Evolutionary conservation across 2,888 invertebrate genomes (phyloP).

Genomic region (Erpobdella octoculata): DNA sequence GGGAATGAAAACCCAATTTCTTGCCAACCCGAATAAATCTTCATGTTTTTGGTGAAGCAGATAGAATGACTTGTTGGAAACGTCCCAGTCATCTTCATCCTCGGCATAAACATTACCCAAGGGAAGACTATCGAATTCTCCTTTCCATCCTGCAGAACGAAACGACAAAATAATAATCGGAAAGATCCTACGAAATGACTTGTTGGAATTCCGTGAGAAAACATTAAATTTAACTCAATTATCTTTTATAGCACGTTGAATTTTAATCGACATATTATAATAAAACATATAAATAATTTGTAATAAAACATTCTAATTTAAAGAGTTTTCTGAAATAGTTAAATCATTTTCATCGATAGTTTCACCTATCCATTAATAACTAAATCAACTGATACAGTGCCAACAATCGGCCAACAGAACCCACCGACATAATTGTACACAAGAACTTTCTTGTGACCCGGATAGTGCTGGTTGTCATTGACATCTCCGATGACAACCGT

Average conservation of each 20-base stretch:
- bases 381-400: too few species aligned
- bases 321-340: too few species aligned
- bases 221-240: too few species aligned
- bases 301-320: background rate
- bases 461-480: slow-evolving; percentile 96
- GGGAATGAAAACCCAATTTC: background rate
- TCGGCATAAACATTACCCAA: slow-evolving; percentile 92
- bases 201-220: too few species aligned
- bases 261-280: background rate
- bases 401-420: background rate
- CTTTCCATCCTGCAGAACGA: slow-evolving; percentile 21
- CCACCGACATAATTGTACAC: slow-evolving; percentile 74
- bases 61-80: slow-evolving; percentile 84
- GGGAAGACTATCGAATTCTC: slow-evolving; percentile 66
- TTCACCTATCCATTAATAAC: too few species aligned
- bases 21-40: background rate
- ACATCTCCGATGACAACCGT: slow-evolving; percentile 92
- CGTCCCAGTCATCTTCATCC: slow-evolving; percentile 96
- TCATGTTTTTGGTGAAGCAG: background rate
- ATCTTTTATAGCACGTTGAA: background rate
- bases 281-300: background rate
- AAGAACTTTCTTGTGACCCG: slow-evolving; percentile 88
- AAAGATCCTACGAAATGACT: too few species aligned
- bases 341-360: too few species aligned
- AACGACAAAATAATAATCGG: too few species aligned